Base-by-base conservation (phyloP, 2,113 vertebrate species). In the Thalassoma bifasciatum region DNA sequence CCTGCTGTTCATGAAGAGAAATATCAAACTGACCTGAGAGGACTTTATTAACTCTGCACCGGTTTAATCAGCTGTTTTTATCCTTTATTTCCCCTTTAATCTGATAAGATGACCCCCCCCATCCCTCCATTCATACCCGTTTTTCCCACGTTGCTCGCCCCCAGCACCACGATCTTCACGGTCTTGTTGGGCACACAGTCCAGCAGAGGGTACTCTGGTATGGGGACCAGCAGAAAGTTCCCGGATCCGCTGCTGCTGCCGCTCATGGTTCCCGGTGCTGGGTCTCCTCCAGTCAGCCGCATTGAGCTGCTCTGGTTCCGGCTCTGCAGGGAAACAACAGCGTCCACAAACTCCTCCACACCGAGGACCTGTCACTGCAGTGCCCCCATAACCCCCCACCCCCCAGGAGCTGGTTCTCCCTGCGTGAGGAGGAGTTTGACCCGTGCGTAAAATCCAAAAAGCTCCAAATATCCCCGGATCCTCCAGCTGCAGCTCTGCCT, bases 161-260 rank as follows among this genome's bases (percentile, higher is more conserved):
- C 96, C 77, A 97, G 90, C 44, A 97, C 96, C 77, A 95, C 96
- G 0, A 97, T 95, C 92, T 97, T 97, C 85, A 97, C 91, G 84
- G 95, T 95, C 81, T 95, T 96, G 93, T 93, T 96, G 75, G 96
- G 95, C 49, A 93, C 93, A 0, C 94, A 95, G 83, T 97, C 96
- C 77, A 94, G 64, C 17, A 82, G 91, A 0, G 96, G 95, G 37
- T 94, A 95, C 91, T 97, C 96, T 66, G 96, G 96, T 66, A 97
- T 97, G 79, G 96, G 96, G 21, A 97, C 94, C 89, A 97, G 92
- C 81, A 97, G 93, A 83, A 97, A 97, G 89, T 93, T 96, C 19
- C 94, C 91, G n/a, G 96, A 94, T 62, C 93, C 94, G 90, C 93
- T 89, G 76, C 49, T 88, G 74, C 40, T 47, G 89, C 94, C 93